These are phyloP conservation scores for Acanthoscelides obtectus DNA, from an alignment of 2,888 invertebrate genomes.

Conservation along the genomic window DNA sequence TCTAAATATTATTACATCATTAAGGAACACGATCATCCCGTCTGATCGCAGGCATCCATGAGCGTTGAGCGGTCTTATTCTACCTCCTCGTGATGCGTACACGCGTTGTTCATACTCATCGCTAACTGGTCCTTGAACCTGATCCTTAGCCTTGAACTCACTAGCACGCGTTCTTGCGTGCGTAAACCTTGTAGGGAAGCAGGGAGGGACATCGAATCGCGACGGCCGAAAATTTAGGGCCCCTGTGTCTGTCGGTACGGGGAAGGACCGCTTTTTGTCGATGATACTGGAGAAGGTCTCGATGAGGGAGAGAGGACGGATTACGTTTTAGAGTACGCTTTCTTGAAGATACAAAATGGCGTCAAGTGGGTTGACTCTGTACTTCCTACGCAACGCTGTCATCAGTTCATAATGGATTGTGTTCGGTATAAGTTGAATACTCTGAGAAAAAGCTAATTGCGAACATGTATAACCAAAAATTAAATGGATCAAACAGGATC, in stretches of 20 bases:
- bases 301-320: not conserved
- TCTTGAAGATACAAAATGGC: too few relatives aligned
- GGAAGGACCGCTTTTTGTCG: not conserved
- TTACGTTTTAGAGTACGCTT: too few relatives aligned
- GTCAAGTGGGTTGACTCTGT: too few relatives aligned
- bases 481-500: too few relatives aligned
- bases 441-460: too few relatives aligned
- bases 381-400: too few relatives aligned
- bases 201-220: not conserved
- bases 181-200: not conserved
- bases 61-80: too few relatives aligned
- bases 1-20: too few relatives aligned
- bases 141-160: not conserved
- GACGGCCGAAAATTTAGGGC: not conserved
- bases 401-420: too few relatives aligned
- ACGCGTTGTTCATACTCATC: not conserved
- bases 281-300: not conserved
- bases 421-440: too few relatives aligned
- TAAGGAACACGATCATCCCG: too few relatives aligned
- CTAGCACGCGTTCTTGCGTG: not conserved
- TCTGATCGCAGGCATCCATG: not conserved
- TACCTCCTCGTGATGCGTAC: not conserved
- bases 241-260: not conserved
- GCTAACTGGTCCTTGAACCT: not conserved
- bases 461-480: too few relatives aligned